phyloP scores from a whole-genome alignment of 2,888 invertebrate species.

The Phytoseiulus persimilis region DNA sequence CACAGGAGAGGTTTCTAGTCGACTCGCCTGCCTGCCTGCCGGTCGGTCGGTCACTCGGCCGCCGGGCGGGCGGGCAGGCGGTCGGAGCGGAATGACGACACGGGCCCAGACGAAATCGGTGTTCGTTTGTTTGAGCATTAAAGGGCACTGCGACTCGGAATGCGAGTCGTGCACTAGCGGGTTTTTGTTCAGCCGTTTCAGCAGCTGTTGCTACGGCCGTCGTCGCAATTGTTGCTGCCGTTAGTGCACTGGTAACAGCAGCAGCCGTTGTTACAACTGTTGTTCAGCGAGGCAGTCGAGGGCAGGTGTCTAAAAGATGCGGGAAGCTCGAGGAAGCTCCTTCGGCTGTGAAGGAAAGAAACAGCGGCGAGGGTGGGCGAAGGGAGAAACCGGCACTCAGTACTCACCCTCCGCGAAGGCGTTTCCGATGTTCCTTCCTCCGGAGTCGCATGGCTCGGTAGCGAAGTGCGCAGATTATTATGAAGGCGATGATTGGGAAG shows the following conservation, averaged over 20 bases:
- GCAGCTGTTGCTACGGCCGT: background rate
- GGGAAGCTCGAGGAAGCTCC: background rate
- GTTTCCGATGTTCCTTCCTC: constrained; percentile 42
- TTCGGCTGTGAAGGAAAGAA: background rate
- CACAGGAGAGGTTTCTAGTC: background rate
- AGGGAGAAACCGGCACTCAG: background rate
- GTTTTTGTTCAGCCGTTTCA: background rate
- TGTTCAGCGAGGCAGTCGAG: background rate
- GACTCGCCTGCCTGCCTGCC: too few species aligned
- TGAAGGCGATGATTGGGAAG: constrained; percentile 44
- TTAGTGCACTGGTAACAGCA: background rate
- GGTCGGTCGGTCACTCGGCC: too few species aligned
- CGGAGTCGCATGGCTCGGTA: constrained; percentile 44
- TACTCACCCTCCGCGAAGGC: constrained; percentile 43
- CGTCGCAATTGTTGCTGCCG: background rate
- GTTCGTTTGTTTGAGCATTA: background rate
- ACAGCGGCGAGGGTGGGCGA: background rate
- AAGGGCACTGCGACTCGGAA: background rate
- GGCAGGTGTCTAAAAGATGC: background rate
- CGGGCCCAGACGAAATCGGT: background rate
- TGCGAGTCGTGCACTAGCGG: background rate
- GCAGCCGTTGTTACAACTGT: background rate
- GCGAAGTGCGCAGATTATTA: constrained; percentile 44
- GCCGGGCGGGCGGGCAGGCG: too few species aligned
- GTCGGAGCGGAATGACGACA: background rate